phyloP scores from a whole-genome alignment of 2,888 invertebrate genomes.

The Encarsia formosa region DNA sequence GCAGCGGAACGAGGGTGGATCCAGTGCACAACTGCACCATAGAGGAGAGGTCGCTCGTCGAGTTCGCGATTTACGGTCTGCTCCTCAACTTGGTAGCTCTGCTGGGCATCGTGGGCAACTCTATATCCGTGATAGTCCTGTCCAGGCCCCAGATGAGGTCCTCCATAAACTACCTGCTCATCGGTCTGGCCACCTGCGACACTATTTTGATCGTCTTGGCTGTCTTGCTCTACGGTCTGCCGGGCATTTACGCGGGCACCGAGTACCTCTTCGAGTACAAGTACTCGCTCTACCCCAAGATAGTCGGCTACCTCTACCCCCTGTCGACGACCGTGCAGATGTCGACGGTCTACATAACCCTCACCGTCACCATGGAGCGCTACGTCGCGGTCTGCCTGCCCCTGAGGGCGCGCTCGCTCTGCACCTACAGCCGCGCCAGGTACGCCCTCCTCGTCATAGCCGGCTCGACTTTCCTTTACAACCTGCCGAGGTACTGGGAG shows the following conservation, averaged over 20 bases:
- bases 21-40: too few species aligned
- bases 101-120: constrained; percentile 84
- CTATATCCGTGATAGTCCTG: constrained; percentile 84
- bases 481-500: constrained; percentile 77
- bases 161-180: constrained; percentile 90
- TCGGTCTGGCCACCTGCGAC: constrained; percentile 91
- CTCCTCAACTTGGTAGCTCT: constrained; percentile 75
- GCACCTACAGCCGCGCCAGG: constrained; percentile 83
- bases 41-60: too few species aligned
- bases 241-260: constrained; percentile 80
- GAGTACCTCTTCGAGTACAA: constrained; percentile 72
- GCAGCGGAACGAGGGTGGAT: too few species aligned
- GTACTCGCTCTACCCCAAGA: constrained; percentile 74
- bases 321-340: constrained; percentile 86
- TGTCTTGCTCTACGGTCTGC: constrained; percentile 74
- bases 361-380: constrained; percentile 87
- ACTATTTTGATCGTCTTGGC: constrained; percentile 84
- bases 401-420: constrained; percentile 79
- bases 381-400: constrained; percentile 94
- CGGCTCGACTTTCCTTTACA: constrained; percentile 78
- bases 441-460: constrained; percentile 80
- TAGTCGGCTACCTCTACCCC: constrained; percentile 77
- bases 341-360: constrained; percentile 86
- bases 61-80: constrained; percentile 79
- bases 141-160: constrained; percentile 93